phyloP scores from a whole-genome alignment of 2,797 vertebrate species.

The Hapalemur alaotrensis region DNA sequence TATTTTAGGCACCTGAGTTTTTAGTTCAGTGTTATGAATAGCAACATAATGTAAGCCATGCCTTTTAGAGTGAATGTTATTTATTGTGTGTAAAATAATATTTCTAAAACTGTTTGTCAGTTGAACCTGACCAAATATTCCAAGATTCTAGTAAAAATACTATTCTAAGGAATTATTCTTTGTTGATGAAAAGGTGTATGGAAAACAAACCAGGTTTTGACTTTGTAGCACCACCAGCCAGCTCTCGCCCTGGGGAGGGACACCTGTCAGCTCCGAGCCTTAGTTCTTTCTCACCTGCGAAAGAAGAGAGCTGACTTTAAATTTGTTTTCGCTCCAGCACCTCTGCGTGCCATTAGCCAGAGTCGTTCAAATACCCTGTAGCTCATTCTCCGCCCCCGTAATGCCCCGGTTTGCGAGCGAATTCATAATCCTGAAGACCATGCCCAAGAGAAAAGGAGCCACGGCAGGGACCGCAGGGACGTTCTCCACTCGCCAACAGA shows the following conservation, averaged over 20 bases:
- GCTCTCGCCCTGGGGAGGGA: not conserved
- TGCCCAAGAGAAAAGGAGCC: rapidly evolving
- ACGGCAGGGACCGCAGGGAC: rapidly evolving
- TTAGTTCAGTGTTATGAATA: not conserved
- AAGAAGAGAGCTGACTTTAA: not conserved
- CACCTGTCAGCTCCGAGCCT: rapidly evolving
- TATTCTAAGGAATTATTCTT: not conserved
- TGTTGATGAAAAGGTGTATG: not conserved
- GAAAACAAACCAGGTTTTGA: not conserved
- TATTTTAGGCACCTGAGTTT: not conserved
- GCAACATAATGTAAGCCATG: not conserved
- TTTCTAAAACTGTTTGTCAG: not conserved
- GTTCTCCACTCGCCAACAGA: rapidly evolving
- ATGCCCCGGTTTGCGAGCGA: rapidly evolving
- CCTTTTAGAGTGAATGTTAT: not conserved
- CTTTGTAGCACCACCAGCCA: rapidly evolving
- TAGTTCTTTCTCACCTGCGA: rapidly evolving
- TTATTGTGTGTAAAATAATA: not conserved
- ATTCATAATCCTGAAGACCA: rapidly evolving
- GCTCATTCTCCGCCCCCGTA: rapidly evolving
- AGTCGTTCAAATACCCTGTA: rapidly evolving
- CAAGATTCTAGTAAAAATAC: not conserved
- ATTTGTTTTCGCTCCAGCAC: not conserved
- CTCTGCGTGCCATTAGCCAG: rapidly evolving
- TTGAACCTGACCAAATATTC: not conserved